phyloP scores from a whole-genome alignment of 2,797 vertebrate genomes.

The Balearica regulorum region DNA sequence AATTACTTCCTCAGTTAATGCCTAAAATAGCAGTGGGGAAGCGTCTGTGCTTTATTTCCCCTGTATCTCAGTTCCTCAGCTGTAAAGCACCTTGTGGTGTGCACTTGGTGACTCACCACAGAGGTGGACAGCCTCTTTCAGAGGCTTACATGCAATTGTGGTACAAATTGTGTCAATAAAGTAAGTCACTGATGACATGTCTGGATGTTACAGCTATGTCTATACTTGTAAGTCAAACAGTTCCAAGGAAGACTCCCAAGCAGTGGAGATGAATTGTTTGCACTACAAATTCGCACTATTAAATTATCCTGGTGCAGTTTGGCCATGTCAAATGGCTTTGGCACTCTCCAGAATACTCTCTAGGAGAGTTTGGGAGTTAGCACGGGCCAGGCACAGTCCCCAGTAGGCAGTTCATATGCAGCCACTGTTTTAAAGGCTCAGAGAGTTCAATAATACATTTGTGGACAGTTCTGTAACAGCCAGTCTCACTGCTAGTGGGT shows the following conservation, averaged over 20 bases:
- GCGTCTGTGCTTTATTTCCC: background rate
- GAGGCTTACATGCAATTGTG: background rate
- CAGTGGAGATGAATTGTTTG: background rate
- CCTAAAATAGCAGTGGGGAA: background rate
- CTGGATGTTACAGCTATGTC: background rate
- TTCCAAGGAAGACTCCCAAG: background rate
- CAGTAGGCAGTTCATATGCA: background rate
- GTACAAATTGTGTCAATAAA: background rate
- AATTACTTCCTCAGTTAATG: background rate
- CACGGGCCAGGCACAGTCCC: background rate
- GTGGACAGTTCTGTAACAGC: background rate
- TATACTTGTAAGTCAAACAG: background rate
- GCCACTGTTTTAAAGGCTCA: background rate
- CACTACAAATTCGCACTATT: background rate
- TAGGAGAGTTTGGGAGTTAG: background rate
- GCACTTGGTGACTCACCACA: rapidly evolving
- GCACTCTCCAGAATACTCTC: background rate
- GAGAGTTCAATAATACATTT: background rate
- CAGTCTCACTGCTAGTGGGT: background rate
- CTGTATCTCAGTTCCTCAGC: background rate
- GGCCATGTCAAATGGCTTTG: background rate
- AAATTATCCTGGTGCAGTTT: background rate
- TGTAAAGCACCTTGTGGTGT: background rate
- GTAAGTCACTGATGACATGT: background rate
- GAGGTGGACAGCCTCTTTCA: background rate